Base-by-base conservation (phyloP, 2,113 vertebrate genomes). In the Verasper variegatus region DNA sequence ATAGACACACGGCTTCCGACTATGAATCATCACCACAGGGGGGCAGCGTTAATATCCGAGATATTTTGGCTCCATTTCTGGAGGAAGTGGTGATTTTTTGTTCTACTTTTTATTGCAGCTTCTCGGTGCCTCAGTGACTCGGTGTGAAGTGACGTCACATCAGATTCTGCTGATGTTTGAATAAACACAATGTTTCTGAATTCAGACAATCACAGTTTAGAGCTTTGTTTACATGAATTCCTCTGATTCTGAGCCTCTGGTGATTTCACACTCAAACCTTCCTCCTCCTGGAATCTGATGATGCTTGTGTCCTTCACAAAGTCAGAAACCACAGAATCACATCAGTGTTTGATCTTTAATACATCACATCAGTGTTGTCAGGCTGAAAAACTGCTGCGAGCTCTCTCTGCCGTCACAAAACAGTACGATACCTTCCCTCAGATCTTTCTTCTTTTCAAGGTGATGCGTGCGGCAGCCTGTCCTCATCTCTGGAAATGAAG, bases 391-490 rank as follows among this genome's bases (percentile, higher is more conserved):
- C 13, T 17, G 45, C 14, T 47, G 45, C 14, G 13, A 47, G 45
- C 45, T 17, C 7, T 18, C 47, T 20, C 47, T 51, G 17, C 47
- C 4, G 47, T 51, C 15, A 18, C 47, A 20, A 6, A 51, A 51
- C 47, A 51, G 2, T 1, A 51, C 47, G 15, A 18, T 1, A 15
- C 17, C 47, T 18, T 51, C 47, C 11, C 24, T 67, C 45, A 4
- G 11, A 62, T 66, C 21, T 70, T 40, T 63, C 21, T 66, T 74
- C 23, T 71, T 10, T 45, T 85, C 70, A 88, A 76, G 77, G 83
- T 75, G 68, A 78, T 42, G 37, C 47, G 17, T 37, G 14, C 47
- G 7, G 47, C 47, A 18, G 47, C 14, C 47, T 1, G 47, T 20
- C 24, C 45, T 27, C 3, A 0, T 40, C 24, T 63, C 24, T 42